Base-by-base conservation (phyloP, 2,888 invertebrate species). In the Himalopsyche kuldschensis region DNA sequence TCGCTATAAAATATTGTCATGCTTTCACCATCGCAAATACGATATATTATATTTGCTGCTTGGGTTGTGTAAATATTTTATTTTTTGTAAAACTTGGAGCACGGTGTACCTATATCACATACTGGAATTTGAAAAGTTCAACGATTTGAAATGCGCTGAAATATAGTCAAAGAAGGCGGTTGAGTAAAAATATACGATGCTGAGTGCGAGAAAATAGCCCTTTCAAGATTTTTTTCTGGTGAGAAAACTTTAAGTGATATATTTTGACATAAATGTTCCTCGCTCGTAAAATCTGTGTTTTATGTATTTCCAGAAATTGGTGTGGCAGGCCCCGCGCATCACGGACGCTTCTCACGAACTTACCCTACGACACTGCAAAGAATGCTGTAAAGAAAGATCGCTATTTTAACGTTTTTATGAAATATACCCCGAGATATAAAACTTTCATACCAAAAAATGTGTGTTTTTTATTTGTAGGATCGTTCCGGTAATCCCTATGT, bases 221-320 rank as follows among this genome's bases (percentile, higher is more conserved):
- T 24, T 55, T 55, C 24, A n/a, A 55, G 20, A 24, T 10, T 20
- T 55, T 55, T 55, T 55, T 55, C 24, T 24, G n/a, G 55, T 11
- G 41, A 35, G 20, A 27, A 78, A 78, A 78, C 35, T 78, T 82
- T 78, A 78, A 82, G 82, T 82, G 82, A 82, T 82, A 82, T 82
- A 82, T 82, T 78, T 46, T 35, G 55, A 55, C 75, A 32, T 63
- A 41, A 82, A 78, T 78, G 78, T 78, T 63, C 82, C 32, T 32
- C n/a, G 82, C 78, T 82, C 82, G 82, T 82, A 82, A 82, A 82
- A 82, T 41, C 63, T 17, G 82, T 32, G 82, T 69, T 82, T 82
- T 82, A 82, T 63, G 78, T 69, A 32, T 69, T 82, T 69, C n/a
- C 10, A 35, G 82, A 82, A 82, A 82, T 82, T 78, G 82, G 82